Conservation (phyloP, 2,113 vertebrate genomes). For the Nyctibius bracteatus region DNA sequence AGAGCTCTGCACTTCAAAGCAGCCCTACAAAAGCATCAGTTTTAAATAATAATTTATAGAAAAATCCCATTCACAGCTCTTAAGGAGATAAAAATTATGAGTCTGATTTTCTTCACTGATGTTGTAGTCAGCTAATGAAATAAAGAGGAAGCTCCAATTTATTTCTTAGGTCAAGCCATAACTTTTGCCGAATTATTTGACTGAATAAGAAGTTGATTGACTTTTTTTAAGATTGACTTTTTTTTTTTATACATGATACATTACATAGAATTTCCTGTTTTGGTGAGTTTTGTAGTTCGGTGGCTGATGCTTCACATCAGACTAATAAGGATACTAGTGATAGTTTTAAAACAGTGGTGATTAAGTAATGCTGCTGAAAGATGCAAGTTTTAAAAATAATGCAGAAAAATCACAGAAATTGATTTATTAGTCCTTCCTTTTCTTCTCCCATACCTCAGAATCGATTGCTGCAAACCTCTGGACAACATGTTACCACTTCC, state of each 20-base stretch:
- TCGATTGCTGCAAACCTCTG: neutral
- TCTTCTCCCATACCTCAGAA: neutral
- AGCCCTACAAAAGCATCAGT: neutral
- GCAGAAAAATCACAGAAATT: neutral
- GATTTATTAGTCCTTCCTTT: neutral
- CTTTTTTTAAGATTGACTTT: no score
- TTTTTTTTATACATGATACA: neutral
- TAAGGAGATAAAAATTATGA: neutral
- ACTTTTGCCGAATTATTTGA: slow-evolving; percentile 1
- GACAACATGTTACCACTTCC: neutral
- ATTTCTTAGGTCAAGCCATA: slow-evolving; percentile 20
- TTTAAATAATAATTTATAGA: slow-evolving; percentile 12
- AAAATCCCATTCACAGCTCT: neutral
- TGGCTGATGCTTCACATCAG: slow-evolving; percentile 13
- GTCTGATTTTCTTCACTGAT: neutral
- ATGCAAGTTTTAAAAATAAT: neutral
- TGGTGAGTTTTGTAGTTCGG: neutral
- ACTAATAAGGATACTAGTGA: slow-evolving; percentile 12
- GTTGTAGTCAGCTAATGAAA: neutral
- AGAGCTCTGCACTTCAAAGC: neutral
- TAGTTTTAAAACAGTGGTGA: neutral
- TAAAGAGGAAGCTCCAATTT: slow-evolving; percentile 22
- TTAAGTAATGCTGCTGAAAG: slow-evolving; percentile 7
- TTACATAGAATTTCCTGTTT: neutral
- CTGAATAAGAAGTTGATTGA: slow-evolving; percentile 11